Base-by-base conservation (phyloP, 2,888 invertebrate species). In the Pseudanteris insignis region DNA sequence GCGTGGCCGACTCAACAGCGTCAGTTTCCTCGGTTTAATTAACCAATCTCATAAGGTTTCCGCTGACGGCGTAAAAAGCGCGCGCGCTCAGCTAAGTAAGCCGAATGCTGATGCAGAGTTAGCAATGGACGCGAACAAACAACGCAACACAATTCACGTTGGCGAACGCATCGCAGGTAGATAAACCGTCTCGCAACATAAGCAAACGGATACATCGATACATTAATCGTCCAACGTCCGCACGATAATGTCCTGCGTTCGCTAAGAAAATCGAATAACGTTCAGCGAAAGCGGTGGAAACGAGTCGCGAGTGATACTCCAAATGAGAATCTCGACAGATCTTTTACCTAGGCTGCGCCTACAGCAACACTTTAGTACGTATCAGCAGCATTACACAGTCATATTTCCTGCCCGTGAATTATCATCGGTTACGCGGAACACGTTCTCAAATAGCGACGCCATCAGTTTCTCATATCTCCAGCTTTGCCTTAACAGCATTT, bases 401-500 rank as follows among this genome's bases (percentile, higher is more conserved):
- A 60, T 60, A 53, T 60, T 60, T 60, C 43, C 53, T 60, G 43
- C 21, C 29, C 38, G 60, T 60, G 54, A 60, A 60, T 60, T 60
- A 60, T 60, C 54, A 60, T 60, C 44, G 47, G 53, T 48, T 60
- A 44, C 48, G 43, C 38, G 24, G 38, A 54, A 60, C 60, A 60
- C 48, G 60, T 44, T 54, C 54, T 28, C 48, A 37, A 60, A 53
- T 44, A 54, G 53, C 47, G 59, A 43, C 47, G 59, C 47, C 53
- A 60, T 60, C 47, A 53, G 48, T 54, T 54, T 54, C 54, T 60
- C 28, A 60, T 60, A 53, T 54, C 48, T 48, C 14, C 44, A 33
- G 48, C 18, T 18, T 18, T 53, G 53, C 54, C 30, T 60, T 38
- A 47, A 29, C 32, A 47, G 26, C 25, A 28, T 32, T 48, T 43